Evolutionary conservation across 2,113 vertebrate genomes (phyloP).

Genomic region (Elephantulus edwardii): DNA sequence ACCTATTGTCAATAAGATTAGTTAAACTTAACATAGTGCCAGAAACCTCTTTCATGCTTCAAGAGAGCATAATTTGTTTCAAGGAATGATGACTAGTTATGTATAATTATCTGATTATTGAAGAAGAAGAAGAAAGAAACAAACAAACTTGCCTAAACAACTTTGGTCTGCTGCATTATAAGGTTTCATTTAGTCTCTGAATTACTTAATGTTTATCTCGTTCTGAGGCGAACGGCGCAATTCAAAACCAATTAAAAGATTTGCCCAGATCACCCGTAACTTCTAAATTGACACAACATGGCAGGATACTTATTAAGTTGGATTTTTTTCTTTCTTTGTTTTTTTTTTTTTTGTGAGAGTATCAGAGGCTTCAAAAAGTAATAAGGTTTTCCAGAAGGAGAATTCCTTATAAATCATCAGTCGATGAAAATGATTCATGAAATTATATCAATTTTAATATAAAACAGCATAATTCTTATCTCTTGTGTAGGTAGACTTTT

Average conservation of each 20-base stretch:
- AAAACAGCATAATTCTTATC: slow-evolving; percentile 75
- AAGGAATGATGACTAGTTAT: slow-evolving; percentile 79
- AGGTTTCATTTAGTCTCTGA: slow-evolving; percentile 66
- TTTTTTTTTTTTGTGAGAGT: slow-evolving; percentile 39
- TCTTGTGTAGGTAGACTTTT: slow-evolving; percentile 75
- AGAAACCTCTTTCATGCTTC: slow-evolving; percentile 79
- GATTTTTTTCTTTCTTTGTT: slow-evolving; percentile 29
- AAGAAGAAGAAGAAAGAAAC: too few species aligned
- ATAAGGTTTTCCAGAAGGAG: slow-evolving; percentile 64
- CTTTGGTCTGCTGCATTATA: slow-evolving; percentile 58
- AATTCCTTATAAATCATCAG: slow-evolving; percentile 69
- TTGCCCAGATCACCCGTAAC: slow-evolving; percentile 61
- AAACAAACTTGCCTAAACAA: slow-evolving; percentile 60
- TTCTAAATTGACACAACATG: slow-evolving; percentile 60
- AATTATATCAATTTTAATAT: slow-evolving; percentile 80
- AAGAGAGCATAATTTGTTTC: slow-evolving; percentile 78
- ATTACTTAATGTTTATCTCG: slow-evolving; percentile 72
- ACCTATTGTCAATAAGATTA: slow-evolving; percentile 73
- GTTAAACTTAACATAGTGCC: slow-evolving; percentile 74
- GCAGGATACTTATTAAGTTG: slow-evolving; percentile 50
- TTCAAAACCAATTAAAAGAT: slow-evolving; percentile 75
- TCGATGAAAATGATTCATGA: slow-evolving; percentile 76
- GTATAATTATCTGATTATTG: slow-evolving; percentile 79
- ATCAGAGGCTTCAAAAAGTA: slow-evolving; percentile 62
- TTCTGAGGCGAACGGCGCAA: slow-evolving; percentile 69